A percentile compares a stretch with the other conserved stretches of the same genome.
These are phyloP conservation scores for Chondrilla cf. caribensis DNA, from an alignment of 37 sponge, comb jelly and placozoan genomes.

Conservation along the genomic window DNA sequence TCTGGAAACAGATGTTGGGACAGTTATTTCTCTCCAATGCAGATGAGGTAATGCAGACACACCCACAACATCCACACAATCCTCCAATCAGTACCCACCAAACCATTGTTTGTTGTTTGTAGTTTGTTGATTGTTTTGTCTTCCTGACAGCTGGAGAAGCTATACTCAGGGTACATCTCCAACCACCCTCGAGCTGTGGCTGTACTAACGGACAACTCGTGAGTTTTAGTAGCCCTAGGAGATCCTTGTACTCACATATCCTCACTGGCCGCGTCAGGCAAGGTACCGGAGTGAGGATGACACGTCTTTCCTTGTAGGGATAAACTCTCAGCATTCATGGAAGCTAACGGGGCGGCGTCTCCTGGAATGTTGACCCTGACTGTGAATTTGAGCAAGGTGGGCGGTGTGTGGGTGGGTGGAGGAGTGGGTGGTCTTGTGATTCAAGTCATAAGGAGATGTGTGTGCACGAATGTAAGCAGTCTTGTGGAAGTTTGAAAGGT, in stretches of 20 bases:
- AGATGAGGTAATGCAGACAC: conserved; percentile 15
- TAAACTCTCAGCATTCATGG: conserved; percentile 82
- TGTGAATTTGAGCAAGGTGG: conserved; percentile 78
- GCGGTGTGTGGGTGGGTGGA: conserved; percentile 16
- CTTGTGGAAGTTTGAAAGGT: background rate
- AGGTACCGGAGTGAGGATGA: no score
- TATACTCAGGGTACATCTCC: conserved; percentile 68
- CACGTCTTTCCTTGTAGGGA: conserved; percentile 46
- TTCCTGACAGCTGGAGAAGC: conserved; percentile 54
- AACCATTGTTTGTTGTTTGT: background rate
- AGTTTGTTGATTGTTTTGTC: background rate
- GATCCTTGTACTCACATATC: background rate
- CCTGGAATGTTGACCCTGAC: conserved; percentile 87
- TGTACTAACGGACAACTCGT: conserved; percentile 91
- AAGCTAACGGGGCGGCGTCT: conserved; percentile 74
- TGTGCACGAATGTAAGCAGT: background rate
- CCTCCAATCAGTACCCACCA: no score
- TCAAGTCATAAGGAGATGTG: background rate
- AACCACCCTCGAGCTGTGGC: conserved; percentile 90
- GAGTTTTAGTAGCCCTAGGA: background rate
- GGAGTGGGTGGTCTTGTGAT: background rate
- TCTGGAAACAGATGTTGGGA: conserved; percentile 10
- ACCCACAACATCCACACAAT: no score
- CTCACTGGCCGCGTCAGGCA: no score
- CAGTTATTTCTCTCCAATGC: conserved; percentile 4